Evolutionary conservation across 2,888 invertebrate species (phyloP), one percentile per base, ranked within the genome.

Genomic region (Papilio demoleus): DNA sequence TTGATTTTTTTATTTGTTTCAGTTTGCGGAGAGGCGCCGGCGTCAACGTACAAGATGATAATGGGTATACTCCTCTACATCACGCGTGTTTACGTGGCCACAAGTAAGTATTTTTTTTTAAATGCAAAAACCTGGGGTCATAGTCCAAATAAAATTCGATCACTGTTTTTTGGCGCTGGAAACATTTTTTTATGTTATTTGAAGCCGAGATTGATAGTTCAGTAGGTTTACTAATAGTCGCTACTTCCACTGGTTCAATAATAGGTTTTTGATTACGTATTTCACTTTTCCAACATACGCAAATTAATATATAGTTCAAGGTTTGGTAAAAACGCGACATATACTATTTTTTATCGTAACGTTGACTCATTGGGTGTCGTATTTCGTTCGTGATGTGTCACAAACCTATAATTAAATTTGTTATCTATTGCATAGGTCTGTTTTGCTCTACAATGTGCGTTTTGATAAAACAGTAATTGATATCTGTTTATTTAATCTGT

Each of bases 31-130:
- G 97, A 82, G 96, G 97, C 70, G 97, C 97, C 63, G 98, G 98
- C 75, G 97, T 97, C 68, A 99, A 98, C 89, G 97, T 97, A 65
- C 97, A 97, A 92, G 99, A 99, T 86, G 95, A 96, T 79, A 97
- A 97, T 84, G 99, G 98, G 53, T 98, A 98, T 88, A 97, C 98
- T 45, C 96, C 98, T 34, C 94, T 99, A 61, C 99, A 99, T 87
- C 97, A 98, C 89, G 98, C 99, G 65, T 96, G 98, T 73, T 94
- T 99, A 71, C 97, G 98, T 88, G 97, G 98, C 9, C 98, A 98
- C 90, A 96, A 94, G 98, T 98, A 93, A 94, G 94, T 92, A 24
- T 8, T 36, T 53, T 53, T 65, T 40, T 12, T 36, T 27, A 34
- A 36, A 42, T 60, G 38, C 34, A 38, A 45, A 17, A 2, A 17